Conservation (phyloP, 2,888 invertebrate genomes). For the Conistra vaccinii region DNA sequence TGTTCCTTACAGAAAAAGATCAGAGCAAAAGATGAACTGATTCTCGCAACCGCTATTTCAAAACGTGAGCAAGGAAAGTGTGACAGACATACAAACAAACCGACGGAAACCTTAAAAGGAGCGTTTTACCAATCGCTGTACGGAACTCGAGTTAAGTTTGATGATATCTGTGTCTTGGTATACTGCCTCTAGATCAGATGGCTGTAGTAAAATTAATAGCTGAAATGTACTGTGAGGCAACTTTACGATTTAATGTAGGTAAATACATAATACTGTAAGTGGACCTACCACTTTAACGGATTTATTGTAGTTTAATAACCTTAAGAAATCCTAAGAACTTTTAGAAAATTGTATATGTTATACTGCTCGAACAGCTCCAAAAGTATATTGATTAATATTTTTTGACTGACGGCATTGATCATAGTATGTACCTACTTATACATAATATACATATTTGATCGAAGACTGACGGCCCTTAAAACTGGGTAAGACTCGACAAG, state of each 20-base stretch:
- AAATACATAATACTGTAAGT: neutral
- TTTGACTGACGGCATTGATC: neutral
- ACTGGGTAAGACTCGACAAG: neutral
- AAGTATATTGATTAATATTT: neutral
- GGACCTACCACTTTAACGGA: too few relatives aligned
- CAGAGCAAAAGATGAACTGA: conserved; percentile 47
- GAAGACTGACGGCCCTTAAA: neutral
- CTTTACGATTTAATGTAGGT: conserved; percentile 3
- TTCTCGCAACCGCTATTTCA: conserved; percentile 45
- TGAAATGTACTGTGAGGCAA: conserved; percentile 29
- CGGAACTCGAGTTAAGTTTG: conserved; percentile 61
- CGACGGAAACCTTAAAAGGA: conserved; percentile 58
- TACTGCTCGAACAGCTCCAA: neutral
- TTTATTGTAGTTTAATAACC: conserved; percentile 7
- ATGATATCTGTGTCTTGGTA: conserved; percentile 56
- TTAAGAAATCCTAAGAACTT: neutral
- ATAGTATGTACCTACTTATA: too few relatives aligned
- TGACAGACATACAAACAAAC: conserved; percentile 56
- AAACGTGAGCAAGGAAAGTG: conserved; percentile 62
- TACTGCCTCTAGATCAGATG: conserved; percentile 43
- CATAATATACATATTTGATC: too few relatives aligned
- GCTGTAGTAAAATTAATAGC: conserved; percentile 49
- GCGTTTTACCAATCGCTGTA: conserved; percentile 57
- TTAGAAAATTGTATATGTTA: neutral
- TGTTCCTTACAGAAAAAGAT: conserved; percentile 31